A percentile compares a stretch with the other conserved stretches of the same genome.
Conservation (phyloP, 2,888 invertebrate genomes). For the Aleiodes leptofemur region DNA sequence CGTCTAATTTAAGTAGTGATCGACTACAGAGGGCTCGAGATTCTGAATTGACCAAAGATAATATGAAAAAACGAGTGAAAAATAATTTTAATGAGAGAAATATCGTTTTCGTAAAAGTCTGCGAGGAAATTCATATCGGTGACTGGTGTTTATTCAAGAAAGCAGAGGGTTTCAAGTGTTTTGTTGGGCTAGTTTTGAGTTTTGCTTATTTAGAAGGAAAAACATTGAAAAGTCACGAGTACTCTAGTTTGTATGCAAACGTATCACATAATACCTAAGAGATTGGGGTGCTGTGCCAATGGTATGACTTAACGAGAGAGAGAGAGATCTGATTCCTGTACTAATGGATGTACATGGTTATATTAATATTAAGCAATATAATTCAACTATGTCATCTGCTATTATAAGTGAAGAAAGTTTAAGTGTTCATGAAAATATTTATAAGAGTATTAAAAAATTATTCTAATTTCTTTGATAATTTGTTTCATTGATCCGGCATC, state of each 20-base stretch:
- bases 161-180: conserved; percentile 11
- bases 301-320: conserved; percentile 36
- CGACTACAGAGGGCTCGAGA: conserved; percentile 35
- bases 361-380: conserved; percentile 38
- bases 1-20: conserved; percentile 24
- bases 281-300: conserved; percentile 40
- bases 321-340: conserved; percentile 38
- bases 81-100: conserved; percentile 1
- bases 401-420: conserved; percentile 42
- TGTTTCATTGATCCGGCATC: neutral
- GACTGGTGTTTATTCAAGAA: conserved; percentile 28
- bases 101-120: conserved; percentile 24
- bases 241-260: conserved; percentile 33
- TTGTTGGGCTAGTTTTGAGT: conserved; percentile 34
- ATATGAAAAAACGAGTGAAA: conserved; percentile 23
- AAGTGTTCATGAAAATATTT: conserved; percentile 39
- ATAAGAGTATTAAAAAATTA: conserved; percentile 36
- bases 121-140: conserved; percentile 21
- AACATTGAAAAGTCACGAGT: conserved; percentile 40
- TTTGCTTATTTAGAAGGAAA: conserved; percentile 37
- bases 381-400: conserved; percentile 38
- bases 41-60: conserved; percentile 36
- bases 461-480: conserved; percentile 39
- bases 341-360: conserved; percentile 43
- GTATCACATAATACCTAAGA: conserved; percentile 33